A percentile compares a stretch with the other conserved stretches of the same genome.
These are phyloP conservation scores for Acronicta psi DNA, from an alignment of 2,888 invertebrate genomes.

Conservation along the genomic window DNA sequence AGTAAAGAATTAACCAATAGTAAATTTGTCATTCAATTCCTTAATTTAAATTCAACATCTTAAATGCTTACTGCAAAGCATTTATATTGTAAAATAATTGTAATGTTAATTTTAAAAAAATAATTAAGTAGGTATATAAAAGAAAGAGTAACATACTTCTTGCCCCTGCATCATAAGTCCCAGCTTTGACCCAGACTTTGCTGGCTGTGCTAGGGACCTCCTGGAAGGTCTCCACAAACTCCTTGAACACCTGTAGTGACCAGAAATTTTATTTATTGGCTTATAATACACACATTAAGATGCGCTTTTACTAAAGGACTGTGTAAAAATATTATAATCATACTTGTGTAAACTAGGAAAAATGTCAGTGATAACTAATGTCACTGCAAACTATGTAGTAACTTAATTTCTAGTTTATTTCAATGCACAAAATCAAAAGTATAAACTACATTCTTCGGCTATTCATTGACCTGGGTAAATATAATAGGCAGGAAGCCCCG, in stretches of 20 bases:
- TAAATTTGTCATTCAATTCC: no score
- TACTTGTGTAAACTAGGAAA: neutral
- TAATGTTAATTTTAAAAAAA: no score
- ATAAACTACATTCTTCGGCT: neutral
- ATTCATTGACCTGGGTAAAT: neutral
- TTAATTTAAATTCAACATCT: no score
- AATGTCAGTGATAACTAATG: no score
- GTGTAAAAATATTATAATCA: neutral
- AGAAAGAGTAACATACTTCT: conserved; percentile 90
- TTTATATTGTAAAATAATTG: no score
- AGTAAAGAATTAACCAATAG: no score
- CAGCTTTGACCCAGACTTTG: conserved; percentile 99
- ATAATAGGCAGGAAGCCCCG: no score
- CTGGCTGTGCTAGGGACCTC: conserved; percentile 93
- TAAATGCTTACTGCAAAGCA: no score
- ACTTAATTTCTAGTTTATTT: neutral
- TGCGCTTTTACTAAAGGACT: no score
- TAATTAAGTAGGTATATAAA: no score
- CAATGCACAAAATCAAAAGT: neutral
- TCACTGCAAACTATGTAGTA: no score
- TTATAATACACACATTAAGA: no score
- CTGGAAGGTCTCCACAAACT: conserved; percentile 99
- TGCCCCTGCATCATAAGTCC: conserved; percentile 98
- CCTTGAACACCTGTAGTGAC: conserved; percentile 94
- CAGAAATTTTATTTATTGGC: neutral